These are phyloP conservation scores for Streptopelia turtur DNA, from an alignment of 2,797 vertebrate genomes.

Conservation along the genomic window DNA sequence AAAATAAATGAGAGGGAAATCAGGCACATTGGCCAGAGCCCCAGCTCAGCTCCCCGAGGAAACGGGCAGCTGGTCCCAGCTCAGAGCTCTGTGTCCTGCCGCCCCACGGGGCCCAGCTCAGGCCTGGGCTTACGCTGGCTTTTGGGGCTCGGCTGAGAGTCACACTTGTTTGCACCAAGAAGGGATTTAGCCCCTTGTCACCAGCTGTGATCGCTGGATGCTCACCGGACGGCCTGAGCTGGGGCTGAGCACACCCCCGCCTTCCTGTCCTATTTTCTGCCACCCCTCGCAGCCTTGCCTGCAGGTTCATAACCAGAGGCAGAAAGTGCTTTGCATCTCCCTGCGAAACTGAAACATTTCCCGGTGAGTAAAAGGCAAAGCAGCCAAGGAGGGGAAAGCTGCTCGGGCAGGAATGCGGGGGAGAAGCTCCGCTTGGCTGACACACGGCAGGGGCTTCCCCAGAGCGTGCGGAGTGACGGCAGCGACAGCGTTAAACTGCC, in stretches of 20 bases:
- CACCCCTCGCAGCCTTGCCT: neutral
- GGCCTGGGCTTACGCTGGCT: neutral
- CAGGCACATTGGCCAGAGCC: neutral
- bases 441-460: neutral
- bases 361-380: neutral
- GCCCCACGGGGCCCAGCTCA: neutral
- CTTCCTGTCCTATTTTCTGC: neutral
- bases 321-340: neutral
- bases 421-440: neutral
- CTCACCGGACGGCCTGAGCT: neutral
- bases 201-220: neutral
- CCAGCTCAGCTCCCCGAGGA: neutral
- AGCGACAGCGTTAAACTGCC: neutral
- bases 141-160: neutral
- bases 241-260: neutral
- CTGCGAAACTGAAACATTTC: neutral
- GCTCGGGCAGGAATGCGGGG: neutral
- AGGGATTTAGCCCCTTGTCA: neutral
- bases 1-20: slow-evolving; percentile 44
- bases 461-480: too few species aligned
- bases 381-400: neutral
- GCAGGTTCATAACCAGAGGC: neutral
- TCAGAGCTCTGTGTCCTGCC: neutral
- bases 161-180: neutral
- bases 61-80: slow-evolving; percentile 7